phyloP scores from a whole-genome alignment of 2,888 invertebrate genomes.

The Allygus modestus region DNA sequence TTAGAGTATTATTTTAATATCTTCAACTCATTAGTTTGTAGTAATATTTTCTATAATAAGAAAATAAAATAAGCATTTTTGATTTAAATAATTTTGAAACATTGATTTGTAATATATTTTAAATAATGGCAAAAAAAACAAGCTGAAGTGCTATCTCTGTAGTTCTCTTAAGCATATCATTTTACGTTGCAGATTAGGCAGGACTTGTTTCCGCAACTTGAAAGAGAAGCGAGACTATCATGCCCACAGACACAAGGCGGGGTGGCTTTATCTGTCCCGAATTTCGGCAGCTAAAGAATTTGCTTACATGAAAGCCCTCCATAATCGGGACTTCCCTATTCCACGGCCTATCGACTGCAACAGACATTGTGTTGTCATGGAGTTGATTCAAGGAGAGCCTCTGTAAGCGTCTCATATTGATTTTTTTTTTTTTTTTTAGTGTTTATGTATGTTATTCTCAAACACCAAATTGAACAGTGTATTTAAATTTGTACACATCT shows the following conservation, averaged over 20 bases:
- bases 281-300: slow-evolving; percentile 98
- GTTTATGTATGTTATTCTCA: no score
- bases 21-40: no score
- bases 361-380: slow-evolving; percentile 98
- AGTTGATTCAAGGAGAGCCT: slow-evolving; percentile 89
- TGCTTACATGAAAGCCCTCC: slow-evolving; percentile 96
- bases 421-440: slow-evolving; percentile 31
- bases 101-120: no score
- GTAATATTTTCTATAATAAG: no score
- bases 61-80: no score
- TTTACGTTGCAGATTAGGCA: slow-evolving; percentile 83
- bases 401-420: slow-evolving; percentile 81
- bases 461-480: no score
- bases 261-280: slow-evolving; percentile 97
- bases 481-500: no score
- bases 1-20: no score
- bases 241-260: slow-evolving; percentile 90
- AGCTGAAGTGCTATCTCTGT: no score
- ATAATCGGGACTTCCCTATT: slow-evolving; percentile 94
- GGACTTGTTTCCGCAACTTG: slow-evolving; percentile 97
- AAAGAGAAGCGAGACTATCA: slow-evolving; percentile 98
- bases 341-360: slow-evolving; percentile 97
- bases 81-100: no score
- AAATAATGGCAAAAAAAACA: no score
- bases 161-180: no score